Evolutionary conservation across 1,140 invertebrate species (phyloP), one percentile per base, ranked within the genome.

Genomic region (Centruroides vittatus): DNA sequence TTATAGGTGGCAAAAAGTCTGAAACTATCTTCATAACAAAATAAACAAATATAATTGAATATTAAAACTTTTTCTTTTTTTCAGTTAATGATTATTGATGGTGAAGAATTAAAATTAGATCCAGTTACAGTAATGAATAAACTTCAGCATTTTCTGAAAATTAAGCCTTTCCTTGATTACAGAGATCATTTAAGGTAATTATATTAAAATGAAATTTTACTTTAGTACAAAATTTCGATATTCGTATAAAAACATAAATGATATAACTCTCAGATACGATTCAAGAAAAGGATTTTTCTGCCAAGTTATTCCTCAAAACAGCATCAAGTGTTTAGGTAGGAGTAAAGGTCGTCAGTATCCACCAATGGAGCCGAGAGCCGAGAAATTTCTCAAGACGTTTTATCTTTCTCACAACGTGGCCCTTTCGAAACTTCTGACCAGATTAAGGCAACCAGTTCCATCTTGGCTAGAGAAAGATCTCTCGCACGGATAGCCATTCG

Each of bases 211-310:
- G 1, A 41, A 41, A 41, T 41, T 41, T 41, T 41, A 41, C 8
- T 41, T 41, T 41, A 23, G 23, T 23, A 23, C 23, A 23, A 23
- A 23, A 23, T 23, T 23, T 23, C 2, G 23, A 23, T 23, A 41
- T 41, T 6, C 41, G 3, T 41, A 6, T 6, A 41, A 41, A 8
- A 41, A 41, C 41, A 41, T 41, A 6, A 41, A 23, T 23, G 23
- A 23, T 23, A 23, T 23, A 23, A 23, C 23, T 41, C 41, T 8
- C 8, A 58, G 57, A 36, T 97, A 86, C 79, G 92, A 96, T 75
- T 79, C 84, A n/a, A 89, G 88, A 71, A 98, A 98, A 74, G 93
- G 93, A 48, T 98, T 98, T 75, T 98, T 86, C 76, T 98, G 93
- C 74, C 90, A 94, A 79, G 84, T 93, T 34, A 80, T 88, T 47